phyloP scores from a whole-genome alignment of 1,140 invertebrate genomes.

The Leptinotarsa lineolata region DNA sequence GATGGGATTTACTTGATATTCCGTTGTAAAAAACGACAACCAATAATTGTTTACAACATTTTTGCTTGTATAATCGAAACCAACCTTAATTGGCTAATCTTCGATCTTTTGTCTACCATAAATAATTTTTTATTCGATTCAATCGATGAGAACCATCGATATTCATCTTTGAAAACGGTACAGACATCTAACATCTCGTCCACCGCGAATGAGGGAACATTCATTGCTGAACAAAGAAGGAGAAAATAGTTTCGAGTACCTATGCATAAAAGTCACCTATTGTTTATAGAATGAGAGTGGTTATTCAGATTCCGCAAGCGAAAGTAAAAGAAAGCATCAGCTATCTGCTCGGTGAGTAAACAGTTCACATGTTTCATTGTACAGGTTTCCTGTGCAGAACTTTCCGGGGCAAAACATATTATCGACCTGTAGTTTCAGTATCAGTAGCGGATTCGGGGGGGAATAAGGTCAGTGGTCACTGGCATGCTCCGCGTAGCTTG shows the following conservation, averaged over 20 bases:
- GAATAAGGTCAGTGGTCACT: constrained; percentile 10
- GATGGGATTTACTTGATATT: too few relatives aligned
- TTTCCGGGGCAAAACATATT: constrained; percentile 14
- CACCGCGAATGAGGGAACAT: neutral
- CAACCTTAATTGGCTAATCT: constrained; percentile 1
- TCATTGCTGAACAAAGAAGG: neutral
- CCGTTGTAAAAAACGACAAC: neutral
- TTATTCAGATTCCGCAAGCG: neutral
- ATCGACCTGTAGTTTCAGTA: constrained; percentile 15
- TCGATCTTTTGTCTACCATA: neutral
- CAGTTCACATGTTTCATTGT: constrained; percentile 10
- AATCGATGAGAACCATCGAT: neutral
- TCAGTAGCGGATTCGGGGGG: constrained; percentile 11
- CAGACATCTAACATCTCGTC: neutral
- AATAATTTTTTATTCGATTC: neutral
- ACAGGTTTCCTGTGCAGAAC: constrained; percentile 11
- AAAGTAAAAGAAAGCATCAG: constrained; percentile 1
- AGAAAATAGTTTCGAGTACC: neutral
- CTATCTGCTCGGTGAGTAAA: constrained; percentile 1
- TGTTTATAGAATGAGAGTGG: constrained; percentile 3
- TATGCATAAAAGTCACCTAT: neutral
- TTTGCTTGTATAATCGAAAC: neutral
- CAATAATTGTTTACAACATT: neutral
- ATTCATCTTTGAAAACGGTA: neutral
- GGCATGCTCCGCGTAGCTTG: neutral